These are phyloP conservation scores for Perdita meconis DNA, from an alignment of 2,888 invertebrate species.

Conservation along the genomic window DNA sequence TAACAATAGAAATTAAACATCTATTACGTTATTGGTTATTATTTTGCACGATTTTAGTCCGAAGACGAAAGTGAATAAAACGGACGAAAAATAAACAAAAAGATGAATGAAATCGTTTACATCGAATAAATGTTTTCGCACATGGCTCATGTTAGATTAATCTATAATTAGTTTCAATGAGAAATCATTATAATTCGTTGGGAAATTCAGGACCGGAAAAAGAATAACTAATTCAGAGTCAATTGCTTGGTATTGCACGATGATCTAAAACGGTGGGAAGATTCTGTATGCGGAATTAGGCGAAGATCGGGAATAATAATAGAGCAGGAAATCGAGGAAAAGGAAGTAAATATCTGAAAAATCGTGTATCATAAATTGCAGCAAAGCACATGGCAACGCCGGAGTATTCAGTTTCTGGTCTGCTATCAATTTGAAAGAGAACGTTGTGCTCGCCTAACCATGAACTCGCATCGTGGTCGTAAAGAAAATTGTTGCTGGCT, in stretches of 20 bases:
- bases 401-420: conserved; percentile 28
- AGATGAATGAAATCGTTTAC: background rate
- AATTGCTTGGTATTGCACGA: background rate
- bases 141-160: conserved; percentile 17
- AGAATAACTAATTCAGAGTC: background rate
- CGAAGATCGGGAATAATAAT: background rate
- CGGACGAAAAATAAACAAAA: background rate
- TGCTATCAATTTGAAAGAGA: background rate
- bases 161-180: background rate
- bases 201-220: background rate
- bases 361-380: background rate
- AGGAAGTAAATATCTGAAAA: background rate
- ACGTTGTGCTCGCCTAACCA: conserved; percentile 5
- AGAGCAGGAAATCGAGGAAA: background rate
- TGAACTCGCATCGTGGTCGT: background rate
- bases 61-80: background rate
- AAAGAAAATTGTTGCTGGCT: background rate
- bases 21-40: background rate
- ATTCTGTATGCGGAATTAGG: background rate
- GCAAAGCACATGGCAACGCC: conserved; percentile 64
- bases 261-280: background rate
- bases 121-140: background rate
- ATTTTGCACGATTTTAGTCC: background rate
- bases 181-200: background rate
- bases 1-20: conserved; percentile 11